Evolutionary conservation across 2,888 invertebrate species (phyloP), one percentile per base, ranked within the genome.

Genomic region (Erynnis tages): DNA sequence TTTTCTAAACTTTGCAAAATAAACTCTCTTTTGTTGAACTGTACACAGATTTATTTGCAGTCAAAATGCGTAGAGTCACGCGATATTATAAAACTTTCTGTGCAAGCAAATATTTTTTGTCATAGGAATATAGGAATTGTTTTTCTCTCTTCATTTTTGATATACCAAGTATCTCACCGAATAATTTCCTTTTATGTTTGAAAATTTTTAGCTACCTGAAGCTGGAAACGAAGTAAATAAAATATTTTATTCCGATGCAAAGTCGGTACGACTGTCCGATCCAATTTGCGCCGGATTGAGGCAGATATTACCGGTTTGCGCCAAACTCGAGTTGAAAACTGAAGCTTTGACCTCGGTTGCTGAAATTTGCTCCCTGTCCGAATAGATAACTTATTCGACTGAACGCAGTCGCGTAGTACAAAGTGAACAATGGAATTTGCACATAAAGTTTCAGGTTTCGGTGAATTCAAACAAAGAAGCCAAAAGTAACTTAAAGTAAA

Each of bases 281-380:
- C 76, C 80, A 80, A 80, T 82, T 82, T 78, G 73, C 60, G 67
- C 71, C 69, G 71, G 76, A 71, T 75, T 71, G 62, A 67, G 63
- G 67, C 73, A 72, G 75, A 77, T 76, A 76, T 77, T 72, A 75
- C 72, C 63, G 63, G 73, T 71, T 74, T 35, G 19, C 27, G 27
- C 17, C 34, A 32, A 50, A 50, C 49, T 27, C 11, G 25, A 41
- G 41, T 49, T 49, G 35, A 44, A 56, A 49, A 47, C 54, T 41
- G 41, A 53, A 50, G 49, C 53, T 53, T 44, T 55, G 48, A 30
- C 49, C 49, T 32, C 38, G 46, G 29, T 13, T 25, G 25, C 21
- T 48, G 41, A 49, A 49, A 49, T 49, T 49, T 43, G 49, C 49
- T 49, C 25, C 25, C 30, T 7, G 23, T 25, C 25, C 11, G n/a